phyloP scores from a whole-genome alignment of 2,113 vertebrate genomes.

The Solenodon paradoxus region DNA sequence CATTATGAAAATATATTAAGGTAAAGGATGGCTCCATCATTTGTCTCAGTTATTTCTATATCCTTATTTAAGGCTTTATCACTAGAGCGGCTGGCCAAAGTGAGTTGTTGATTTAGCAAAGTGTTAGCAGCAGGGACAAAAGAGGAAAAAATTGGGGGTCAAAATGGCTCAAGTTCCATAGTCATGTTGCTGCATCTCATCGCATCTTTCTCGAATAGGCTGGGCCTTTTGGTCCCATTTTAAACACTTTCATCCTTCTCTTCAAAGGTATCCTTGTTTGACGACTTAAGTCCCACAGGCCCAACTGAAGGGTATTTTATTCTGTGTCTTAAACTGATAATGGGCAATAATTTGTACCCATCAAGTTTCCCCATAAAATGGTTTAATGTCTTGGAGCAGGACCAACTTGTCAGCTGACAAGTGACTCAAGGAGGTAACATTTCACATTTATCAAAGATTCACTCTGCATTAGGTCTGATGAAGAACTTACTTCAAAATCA shows the following conservation, averaged over 20 bases:
- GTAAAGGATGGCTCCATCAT: slow-evolving; percentile 67
- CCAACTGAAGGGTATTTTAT: slow-evolving; percentile 54
- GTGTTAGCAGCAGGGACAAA: slow-evolving; percentile 53
- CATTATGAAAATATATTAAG: slow-evolving; percentile 68
- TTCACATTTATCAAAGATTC: slow-evolving; percentile 27
- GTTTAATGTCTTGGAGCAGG: slow-evolving; percentile 56
- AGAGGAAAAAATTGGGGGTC: slow-evolving; percentile 9
- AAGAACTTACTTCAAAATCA: slow-evolving; percentile 16
- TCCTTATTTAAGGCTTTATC: slow-evolving; percentile 79
- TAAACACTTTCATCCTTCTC: slow-evolving; percentile 49
- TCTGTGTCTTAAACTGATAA: slow-evolving; percentile 63
- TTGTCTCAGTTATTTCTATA: slow-evolving; percentile 73
- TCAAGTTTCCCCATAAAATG: slow-evolving; percentile 65
- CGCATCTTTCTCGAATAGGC: not conserved
- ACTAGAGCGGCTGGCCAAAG: slow-evolving; percentile 73
- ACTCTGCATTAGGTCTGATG: not conserved
- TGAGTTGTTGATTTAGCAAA: slow-evolving; percentile 76
- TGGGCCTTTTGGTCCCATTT: slow-evolving; percentile 45
- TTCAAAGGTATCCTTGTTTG: slow-evolving; percentile 53
- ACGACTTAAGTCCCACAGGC: slow-evolving; percentile 9
- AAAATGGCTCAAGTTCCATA: not conserved
- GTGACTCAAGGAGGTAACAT: slow-evolving; percentile 34
- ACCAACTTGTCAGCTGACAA: slow-evolving; percentile 38
- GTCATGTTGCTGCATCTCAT: not conserved
- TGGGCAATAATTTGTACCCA: slow-evolving; percentile 66